phyloP scores from a whole-genome alignment of 2,888 invertebrate species.

The Spodoptera picta region DNA sequence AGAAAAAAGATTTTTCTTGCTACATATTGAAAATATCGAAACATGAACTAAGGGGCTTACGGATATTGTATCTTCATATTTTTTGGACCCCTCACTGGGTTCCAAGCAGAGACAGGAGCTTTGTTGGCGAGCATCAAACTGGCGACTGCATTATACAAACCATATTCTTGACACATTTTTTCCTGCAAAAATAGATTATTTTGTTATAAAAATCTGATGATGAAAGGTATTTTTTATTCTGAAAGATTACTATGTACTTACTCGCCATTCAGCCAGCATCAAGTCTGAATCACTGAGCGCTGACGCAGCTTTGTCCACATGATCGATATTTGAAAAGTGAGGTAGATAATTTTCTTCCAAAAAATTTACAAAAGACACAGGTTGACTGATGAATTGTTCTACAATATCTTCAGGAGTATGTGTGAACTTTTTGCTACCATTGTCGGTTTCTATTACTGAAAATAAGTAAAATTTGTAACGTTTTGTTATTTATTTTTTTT shows the following conservation, averaged over 20 bases:
- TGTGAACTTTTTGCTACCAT: conserved; percentile 81
- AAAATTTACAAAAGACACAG: conserved; percentile 91
- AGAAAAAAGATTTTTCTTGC: too few species aligned
- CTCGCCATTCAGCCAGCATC: conserved; percentile 91
- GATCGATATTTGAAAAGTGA: conserved; percentile 91
- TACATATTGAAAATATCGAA: too few species aligned
- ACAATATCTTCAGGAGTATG: conserved; percentile 91
- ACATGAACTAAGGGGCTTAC: conserved; percentile 58
- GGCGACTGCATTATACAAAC: conserved; percentile 90
- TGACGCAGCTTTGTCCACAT: conserved; percentile 89
- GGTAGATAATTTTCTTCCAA: conserved; percentile 93
- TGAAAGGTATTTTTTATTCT: too few species aligned
- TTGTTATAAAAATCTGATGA: too few species aligned
- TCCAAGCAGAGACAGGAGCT: conserved; percentile 92
- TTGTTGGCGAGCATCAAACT: conserved; percentile 92
- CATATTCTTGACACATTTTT: conserved; percentile 87
- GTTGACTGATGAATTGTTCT: conserved; percentile 91
- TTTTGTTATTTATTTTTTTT: too few species aligned
- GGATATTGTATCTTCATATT: conserved; percentile 81
- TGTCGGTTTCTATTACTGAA: conserved; percentile 72
- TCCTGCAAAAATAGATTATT: conserved; percentile 67
- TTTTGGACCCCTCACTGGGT: conserved; percentile 90
- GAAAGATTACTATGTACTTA: conserved; percentile 65
- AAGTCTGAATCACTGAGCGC: conserved; percentile 92
- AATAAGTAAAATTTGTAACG: conserved; percentile 10